Evolutionary conservation across 2,113 vertebrate genomes (phyloP).

Genomic region (Pycnonotus jocosus): DNA sequence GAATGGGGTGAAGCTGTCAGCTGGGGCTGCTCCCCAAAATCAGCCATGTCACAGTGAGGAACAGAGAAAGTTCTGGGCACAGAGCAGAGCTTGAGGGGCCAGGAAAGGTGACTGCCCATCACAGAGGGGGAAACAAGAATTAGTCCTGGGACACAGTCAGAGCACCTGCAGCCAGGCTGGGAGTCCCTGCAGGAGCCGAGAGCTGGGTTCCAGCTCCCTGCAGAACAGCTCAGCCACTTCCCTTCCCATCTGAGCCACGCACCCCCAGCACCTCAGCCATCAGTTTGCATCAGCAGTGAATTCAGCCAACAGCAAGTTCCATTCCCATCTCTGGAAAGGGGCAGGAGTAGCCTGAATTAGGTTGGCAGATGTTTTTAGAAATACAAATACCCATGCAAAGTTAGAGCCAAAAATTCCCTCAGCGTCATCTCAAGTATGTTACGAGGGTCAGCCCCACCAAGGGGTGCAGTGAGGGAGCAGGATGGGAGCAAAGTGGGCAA

Average conservation of each 20-base stretch:
- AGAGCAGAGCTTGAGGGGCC: not conserved
- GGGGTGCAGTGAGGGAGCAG: accelerated
- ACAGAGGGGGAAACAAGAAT: accelerated
- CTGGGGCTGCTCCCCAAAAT: not conserved
- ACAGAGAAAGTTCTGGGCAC: not conserved
- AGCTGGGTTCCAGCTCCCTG: not conserved
- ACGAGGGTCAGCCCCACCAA: accelerated
- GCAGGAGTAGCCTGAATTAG: not conserved
- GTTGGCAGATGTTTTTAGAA: not conserved
- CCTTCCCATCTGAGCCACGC: accelerated
- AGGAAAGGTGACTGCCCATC: accelerated
- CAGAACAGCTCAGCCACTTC: not conserved
- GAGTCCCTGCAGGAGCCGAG: not conserved
- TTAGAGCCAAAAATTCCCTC: not conserved
- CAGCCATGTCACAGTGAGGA: accelerated
- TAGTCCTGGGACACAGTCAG: not conserved
- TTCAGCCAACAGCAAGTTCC: not conserved
- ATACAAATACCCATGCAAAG: not conserved
- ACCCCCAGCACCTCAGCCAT: not conserved
- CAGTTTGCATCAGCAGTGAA: not conserved
- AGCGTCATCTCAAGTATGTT: not conserved
- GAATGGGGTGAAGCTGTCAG: not conserved
- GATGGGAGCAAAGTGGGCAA: not conserved
- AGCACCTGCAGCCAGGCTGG: not conserved
- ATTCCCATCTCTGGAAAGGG: not conserved